A percentile compares a stretch with the other conserved stretches of the same genome.
These are phyloP conservation scores for Alentia gelatinosa DNA, from an alignment of 2,888 invertebrate genomes.

Conservation along the genomic window DNA sequence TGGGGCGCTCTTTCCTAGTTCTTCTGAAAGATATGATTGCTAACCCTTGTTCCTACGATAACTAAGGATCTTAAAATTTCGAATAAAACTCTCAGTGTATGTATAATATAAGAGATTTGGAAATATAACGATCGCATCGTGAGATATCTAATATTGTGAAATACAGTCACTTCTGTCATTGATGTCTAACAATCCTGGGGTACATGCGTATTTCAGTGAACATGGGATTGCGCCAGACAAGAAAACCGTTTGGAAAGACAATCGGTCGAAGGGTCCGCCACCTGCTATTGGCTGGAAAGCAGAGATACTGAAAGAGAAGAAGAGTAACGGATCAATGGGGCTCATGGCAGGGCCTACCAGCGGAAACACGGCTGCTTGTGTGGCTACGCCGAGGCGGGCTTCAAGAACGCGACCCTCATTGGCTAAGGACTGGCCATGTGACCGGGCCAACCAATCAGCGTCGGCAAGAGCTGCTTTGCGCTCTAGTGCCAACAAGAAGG, in stretches of 20 bases:
- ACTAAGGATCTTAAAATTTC: no score
- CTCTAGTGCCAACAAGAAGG: neutral
- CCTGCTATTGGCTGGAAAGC: constrained; percentile 54
- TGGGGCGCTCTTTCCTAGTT: no score
- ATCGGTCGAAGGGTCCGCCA: neutral
- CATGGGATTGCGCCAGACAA: constrained; percentile 13
- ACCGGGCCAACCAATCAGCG: neutral
- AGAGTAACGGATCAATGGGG: neutral
- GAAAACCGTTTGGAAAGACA: constrained; percentile 27
- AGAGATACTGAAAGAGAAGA: constrained; percentile 2
- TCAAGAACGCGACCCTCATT: neutral
- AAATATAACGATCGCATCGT: no score
- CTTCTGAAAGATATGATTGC: no score
- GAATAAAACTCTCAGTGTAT: no score
- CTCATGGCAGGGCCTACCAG: neutral
- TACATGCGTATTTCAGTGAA: constrained; percentile 35
- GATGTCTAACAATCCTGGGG: no score
- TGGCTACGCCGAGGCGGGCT: neutral
- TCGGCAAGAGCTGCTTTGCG: neutral
- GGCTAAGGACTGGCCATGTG: constrained; percentile 30
- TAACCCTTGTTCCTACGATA: no score
- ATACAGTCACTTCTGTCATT: no score
- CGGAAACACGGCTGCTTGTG: constrained; percentile 13
- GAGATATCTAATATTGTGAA: no score
- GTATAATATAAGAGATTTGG: no score